phyloP scores from a whole-genome alignment of 2,888 invertebrate species.

The Drosophila peninsularis region DNA sequence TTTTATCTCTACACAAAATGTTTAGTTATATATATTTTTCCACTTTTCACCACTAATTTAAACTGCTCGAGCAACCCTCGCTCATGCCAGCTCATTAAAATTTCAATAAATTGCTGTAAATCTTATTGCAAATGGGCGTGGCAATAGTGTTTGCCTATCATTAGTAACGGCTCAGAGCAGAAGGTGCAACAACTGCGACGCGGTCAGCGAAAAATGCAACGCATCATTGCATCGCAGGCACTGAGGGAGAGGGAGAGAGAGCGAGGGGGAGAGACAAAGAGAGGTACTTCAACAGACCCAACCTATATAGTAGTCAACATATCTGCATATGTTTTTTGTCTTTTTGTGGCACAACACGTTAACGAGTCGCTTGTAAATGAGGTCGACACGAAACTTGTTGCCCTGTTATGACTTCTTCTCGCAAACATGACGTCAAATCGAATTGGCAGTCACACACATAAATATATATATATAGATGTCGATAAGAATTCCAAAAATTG shows the following conservation, averaged over 20 bases:
- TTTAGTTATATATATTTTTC: not conserved
- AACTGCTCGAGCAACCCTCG: conserved; percentile 11
- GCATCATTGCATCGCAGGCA: conserved; percentile 49
- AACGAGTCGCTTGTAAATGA: conserved; percentile 29
- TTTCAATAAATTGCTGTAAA: conserved; percentile 32
- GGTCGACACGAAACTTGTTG: conserved; percentile 55
- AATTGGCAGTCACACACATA: conserved; percentile 53
- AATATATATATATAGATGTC: conserved; percentile 4
- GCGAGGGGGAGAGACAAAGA: not conserved
- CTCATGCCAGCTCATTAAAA: conserved; percentile 37
- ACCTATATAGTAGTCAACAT: conserved; percentile 10
- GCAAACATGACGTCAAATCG: conserved; percentile 53
- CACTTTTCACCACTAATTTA: not conserved
- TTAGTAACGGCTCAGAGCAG: conserved; percentile 64
- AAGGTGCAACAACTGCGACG: conserved; percentile 53
- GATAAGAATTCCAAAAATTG: conserved; percentile 54
- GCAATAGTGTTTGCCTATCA: conserved; percentile 59
- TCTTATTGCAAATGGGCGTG: conserved; percentile 47
- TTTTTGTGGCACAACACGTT: conserved; percentile 2
- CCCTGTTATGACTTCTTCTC: conserved; percentile 37
- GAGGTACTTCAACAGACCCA: not conserved
- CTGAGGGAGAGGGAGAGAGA: conserved; percentile 9
- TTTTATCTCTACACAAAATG: not conserved
- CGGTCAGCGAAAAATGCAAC: conserved; percentile 49
- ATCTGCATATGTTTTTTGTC: conserved; percentile 24